Percentiles rank a stretch among this genome's conserved stretches.
These are phyloP conservation scores for Malacoctenus gilli DNA, from an alignment of 2,797 vertebrate genomes.

Conservation along the genomic window DNA sequence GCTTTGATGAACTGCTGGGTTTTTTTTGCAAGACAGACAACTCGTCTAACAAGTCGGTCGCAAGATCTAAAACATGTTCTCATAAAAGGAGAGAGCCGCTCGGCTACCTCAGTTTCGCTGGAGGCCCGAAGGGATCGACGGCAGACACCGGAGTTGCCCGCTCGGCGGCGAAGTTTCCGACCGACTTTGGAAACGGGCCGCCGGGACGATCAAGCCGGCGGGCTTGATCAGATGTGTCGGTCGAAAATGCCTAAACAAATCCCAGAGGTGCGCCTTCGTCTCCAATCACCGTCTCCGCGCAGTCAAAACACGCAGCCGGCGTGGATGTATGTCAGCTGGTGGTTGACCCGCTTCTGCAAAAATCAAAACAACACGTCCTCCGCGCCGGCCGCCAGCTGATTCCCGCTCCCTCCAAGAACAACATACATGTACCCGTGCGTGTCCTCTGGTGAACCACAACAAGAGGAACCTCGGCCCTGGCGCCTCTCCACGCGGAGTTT, in stretches of 20 bases:
- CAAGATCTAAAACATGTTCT: constrained; percentile 28
- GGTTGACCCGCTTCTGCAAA: constrained; percentile 5
- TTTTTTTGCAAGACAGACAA: constrained; percentile 17
- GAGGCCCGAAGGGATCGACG: constrained; percentile 2
- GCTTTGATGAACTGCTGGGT: constrained; percentile 40
- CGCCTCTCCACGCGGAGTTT: too few relatives aligned
- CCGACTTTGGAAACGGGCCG: too few relatives aligned
- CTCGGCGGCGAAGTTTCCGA: too few relatives aligned
- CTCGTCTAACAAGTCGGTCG: constrained; percentile 21
- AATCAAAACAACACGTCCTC: not conserved
- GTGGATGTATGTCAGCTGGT: not conserved
- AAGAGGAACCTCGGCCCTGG: too few relatives aligned
- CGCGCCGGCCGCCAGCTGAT: too few relatives aligned
- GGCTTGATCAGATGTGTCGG: constrained; percentile 1
- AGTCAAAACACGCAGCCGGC: not conserved
- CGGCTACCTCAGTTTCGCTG: too few relatives aligned
- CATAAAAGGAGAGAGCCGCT: constrained; percentile 18
- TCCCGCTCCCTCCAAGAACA: too few relatives aligned
- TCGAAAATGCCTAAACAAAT: constrained; percentile 4
- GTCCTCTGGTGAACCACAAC: too few relatives aligned
- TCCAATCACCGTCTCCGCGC: not conserved
- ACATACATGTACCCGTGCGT: too few relatives aligned
- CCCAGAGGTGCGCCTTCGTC: constrained; percentile 1
- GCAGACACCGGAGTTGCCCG: constrained; percentile 5
- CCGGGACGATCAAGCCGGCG: not conserved